Evolutionary conservation across 2,797 vertebrate species (phyloP), one percentile per base, ranked within the genome.

Genomic region (Tinamus major): DNA sequence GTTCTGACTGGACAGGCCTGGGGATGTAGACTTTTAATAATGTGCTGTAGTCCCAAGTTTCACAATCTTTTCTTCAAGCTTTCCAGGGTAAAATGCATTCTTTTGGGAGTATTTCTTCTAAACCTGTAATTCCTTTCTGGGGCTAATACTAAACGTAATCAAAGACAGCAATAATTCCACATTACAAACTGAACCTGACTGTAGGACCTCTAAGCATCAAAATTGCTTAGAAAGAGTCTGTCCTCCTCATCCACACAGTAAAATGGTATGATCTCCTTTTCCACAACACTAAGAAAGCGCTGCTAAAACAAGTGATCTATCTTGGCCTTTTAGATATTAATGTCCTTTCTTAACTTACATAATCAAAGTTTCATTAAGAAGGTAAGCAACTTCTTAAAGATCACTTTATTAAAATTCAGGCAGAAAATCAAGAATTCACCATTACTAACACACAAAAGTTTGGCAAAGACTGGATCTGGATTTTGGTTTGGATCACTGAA

Each of bases 341-440:
- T 27, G 76, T 74, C 88, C 16, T 55, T 68, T 83, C 35, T 72
- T 48, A 76, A n/a, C 4, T 72, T 3, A 0, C 13, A 12, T 35
- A 78, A 41, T 5, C 86, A 80, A 13, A 42, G 17, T 41, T 80
- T 63, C 5, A n/a, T 23, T 84, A 17, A 58, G 83, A 72, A 13
- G 10, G 14, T 2, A 65, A 74, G 9, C 7, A 42, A 18, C 20
- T 17, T 58, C 74, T 56, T 19, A 23, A 72, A 44, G 23, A 48
- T 55, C 19, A 63, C 3, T 58, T 48, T 6, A 49, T 35, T 10
- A 51, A 84, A 76, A 85, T 72, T 42, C 20, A 67, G 24, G 13
- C 0, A 0, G 33, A 80, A 80, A 3, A 2, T 4, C 7, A 13
- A 10, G 3, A 79, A 70, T 48, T 46, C 20, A 51, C 77, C 19